Percentiles rank a stretch among this genome's conserved stretches.
phyloP scores from a whole-genome alignment of 2,888 invertebrate species.

The Apocheima hispidaria region DNA sequence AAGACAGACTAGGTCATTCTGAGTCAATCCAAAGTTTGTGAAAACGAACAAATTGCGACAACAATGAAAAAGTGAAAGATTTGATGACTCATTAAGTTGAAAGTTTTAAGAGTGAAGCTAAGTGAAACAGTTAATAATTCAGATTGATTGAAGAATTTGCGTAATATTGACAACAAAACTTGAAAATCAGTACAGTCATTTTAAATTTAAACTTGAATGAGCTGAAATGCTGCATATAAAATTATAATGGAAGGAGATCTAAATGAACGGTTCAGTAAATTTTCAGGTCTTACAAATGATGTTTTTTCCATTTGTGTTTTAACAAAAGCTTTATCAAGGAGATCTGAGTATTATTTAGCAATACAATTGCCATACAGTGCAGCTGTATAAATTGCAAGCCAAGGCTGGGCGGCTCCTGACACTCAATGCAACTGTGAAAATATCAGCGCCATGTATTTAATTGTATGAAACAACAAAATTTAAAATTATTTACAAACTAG shows the following conservation, averaged over 20 bases:
- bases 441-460: background rate
- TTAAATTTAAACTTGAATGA: background rate
- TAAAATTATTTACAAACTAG: background rate
- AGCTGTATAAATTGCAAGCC: constrained; percentile 70
- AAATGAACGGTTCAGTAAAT: constrained; percentile 16
- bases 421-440: constrained; percentile 42
- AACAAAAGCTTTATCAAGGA: constrained; percentile 30
- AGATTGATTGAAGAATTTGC: constrained; percentile 12
- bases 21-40: constrained; percentile 26
- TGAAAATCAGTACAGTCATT: too few relatives aligned
- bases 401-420: constrained; percentile 64
- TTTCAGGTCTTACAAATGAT: constrained; percentile 14
- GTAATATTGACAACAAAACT: background rate
- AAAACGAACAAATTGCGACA: constrained; percentile 22
- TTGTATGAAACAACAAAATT: background rate
- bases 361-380: constrained; percentile 48
- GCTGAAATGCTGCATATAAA: background rate
- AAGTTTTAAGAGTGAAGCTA: constrained; percentile 19
- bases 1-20: constrained; percentile 52
- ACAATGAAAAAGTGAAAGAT: constrained; percentile 27
- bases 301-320: constrained; percentile 8
- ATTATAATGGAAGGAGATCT: background rate
- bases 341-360: constrained; percentile 41
- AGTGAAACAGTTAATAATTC: constrained; percentile 10
- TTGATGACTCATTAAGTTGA: constrained; percentile 21